Base-by-base conservation (phyloP, 2,888 invertebrate species). In the Tipula vernalis region DNA sequence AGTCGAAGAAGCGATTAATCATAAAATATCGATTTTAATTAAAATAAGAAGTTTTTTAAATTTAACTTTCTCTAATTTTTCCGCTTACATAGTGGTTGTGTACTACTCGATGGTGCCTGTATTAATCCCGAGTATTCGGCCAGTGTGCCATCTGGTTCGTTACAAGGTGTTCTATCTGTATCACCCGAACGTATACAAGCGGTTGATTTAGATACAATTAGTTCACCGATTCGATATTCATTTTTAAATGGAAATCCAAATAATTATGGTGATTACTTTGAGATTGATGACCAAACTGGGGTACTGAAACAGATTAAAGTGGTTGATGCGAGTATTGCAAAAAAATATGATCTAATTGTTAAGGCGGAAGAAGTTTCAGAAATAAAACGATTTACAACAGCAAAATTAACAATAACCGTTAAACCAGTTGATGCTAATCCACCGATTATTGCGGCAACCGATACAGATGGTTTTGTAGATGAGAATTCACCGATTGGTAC, bases 181-280 rank as follows among this genome's bases (percentile, higher is more conserved):
- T 94, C 95, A 44, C 98, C 98, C 0, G 97, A 97, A 90, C 96
- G 96, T 90, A 97, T 98, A 88, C 96, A 97, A 91, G 98, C 98
- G 0, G 95, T 96, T 0, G 98, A 98, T 91, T 95, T 96, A 94
- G 98, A 98, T 90, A 96, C 97, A 0, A 93, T 98, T 84, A 96
- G 96, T 89, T 94, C 96, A 0, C 95, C 95, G 0, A 97, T 98
- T 88, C 93, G 93, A 86, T 98, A 97, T 90, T 95, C 94, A 87
- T 97, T 98, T 89, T 93, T 96, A 13, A 96, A 95, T 88, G 98
- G 97, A 0, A 94, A 94, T 88, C 98, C 97, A 0, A 93, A 94
- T 8, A 94, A 94, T 87, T 98, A 95, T 92, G 92, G 93, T 0
- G 95, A 95, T 12, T 97, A 96, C 91, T 98, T 98, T 91, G 94